Percentiles rank a stretch among this genome's conserved stretches.
These are phyloP conservation scores for Enhydra lutris DNA, from an alignment of 2,113 vertebrate species.

Conservation along the genomic window DNA sequence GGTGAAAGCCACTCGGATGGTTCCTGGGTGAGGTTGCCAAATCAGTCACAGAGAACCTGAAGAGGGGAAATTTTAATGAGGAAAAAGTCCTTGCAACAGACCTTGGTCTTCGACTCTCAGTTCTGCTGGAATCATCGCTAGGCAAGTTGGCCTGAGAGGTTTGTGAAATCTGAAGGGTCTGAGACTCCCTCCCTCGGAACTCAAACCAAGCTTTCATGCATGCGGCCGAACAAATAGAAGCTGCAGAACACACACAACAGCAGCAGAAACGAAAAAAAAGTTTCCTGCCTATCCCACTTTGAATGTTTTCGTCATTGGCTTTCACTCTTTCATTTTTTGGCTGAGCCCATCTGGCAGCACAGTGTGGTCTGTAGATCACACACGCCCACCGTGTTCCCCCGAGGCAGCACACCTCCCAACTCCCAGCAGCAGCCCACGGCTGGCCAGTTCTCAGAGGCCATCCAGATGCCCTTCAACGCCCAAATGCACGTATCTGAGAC, in stretches of 20 bases:
- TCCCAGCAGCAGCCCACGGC: not conserved
- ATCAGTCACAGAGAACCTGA: not conserved
- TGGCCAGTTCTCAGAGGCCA: not conserved
- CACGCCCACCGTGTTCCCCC: not conserved
- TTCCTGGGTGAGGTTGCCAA: not conserved
- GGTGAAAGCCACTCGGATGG: conserved; percentile 29
- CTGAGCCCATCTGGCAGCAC: not conserved
- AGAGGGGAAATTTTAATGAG: conserved; percentile 29
- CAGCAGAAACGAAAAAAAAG: not conserved
- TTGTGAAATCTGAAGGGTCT: not conserved
- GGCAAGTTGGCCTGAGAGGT: not conserved
- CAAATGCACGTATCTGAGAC: not conserved
- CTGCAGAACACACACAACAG: not conserved
- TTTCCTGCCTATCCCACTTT: not conserved
- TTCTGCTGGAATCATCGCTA: not conserved
- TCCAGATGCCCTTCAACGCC: not conserved
- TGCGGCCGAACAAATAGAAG: not conserved
- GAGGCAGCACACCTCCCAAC: not conserved
- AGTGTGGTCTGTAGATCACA: not conserved
- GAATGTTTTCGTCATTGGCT: not conserved
- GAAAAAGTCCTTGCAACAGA: conserved; percentile 18
- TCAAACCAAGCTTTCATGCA: not conserved
- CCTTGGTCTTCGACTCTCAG: not conserved
- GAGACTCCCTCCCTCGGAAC: not conserved
- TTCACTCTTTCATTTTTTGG: not conserved